Conservation (phyloP, 2,888 invertebrate species). For the Lagria hirta region DNA sequence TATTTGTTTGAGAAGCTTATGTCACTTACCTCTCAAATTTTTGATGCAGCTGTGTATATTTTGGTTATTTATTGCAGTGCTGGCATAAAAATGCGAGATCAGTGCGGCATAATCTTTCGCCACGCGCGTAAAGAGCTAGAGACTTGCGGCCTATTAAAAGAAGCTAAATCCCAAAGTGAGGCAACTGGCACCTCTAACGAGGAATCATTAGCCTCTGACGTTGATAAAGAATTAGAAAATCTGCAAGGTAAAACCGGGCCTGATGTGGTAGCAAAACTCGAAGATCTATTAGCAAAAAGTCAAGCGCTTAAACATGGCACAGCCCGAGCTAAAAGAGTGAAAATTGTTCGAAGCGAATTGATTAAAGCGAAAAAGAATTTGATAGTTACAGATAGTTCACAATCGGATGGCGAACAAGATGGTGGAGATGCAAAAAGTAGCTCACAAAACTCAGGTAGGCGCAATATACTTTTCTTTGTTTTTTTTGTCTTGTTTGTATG, state of each 20-base stretch:
- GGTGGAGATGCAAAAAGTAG: constrained; percentile 31
- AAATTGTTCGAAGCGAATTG: constrained; percentile 61
- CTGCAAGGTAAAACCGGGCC: constrained; percentile 50
- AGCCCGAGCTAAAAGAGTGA: constrained; percentile 61
- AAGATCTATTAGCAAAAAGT: constrained; percentile 65
- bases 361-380: constrained; percentile 56
- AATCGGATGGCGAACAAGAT: constrained; percentile 48
- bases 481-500: no score
- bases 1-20: no score
- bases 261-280: constrained; percentile 56
- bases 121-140: constrained; percentile 75
- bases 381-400: constrained; percentile 47
- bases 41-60: constrained; percentile 11
- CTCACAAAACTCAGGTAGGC: constrained; percentile 28
- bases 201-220: constrained; percentile 57
- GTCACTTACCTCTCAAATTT: no score
- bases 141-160: constrained; percentile 59
- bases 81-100: constrained; percentile 86
- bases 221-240: constrained; percentile 59
- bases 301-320: constrained; percentile 62
- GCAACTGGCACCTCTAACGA: constrained; percentile 44
- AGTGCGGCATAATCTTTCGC: constrained; percentile 78
- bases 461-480: not conserved
- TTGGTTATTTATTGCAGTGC: constrained; percentile 58
- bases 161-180: constrained; percentile 48